Evolutionary conservation across 2,888 invertebrate genomes (phyloP).

Genomic region (Papilio gigon): DNA sequence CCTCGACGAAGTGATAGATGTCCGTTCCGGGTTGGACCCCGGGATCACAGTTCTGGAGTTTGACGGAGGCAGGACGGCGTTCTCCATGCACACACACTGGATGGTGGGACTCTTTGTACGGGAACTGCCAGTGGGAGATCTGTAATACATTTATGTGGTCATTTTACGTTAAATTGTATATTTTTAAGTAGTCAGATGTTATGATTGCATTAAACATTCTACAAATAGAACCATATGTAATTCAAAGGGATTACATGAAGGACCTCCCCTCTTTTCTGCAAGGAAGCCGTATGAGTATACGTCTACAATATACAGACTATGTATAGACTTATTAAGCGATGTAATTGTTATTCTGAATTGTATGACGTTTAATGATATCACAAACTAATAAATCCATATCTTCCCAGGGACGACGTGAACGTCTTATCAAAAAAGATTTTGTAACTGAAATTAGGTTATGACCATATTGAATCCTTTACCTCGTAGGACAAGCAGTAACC

Average conservation of each 20-base stretch:
- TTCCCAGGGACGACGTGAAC: not conserved
- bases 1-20: slow-evolving; percentile 89
- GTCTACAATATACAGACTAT: not conserved
- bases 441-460: too few relatives aligned
- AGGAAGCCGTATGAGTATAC: not conserved
- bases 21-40: slow-evolving; percentile 86
- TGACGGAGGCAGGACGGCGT: slow-evolving; percentile 84
- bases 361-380: not conserved
- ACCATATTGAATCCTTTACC: slow-evolving; percentile 68
- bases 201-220: not conserved
- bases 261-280: not conserved
- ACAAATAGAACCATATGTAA: not conserved
- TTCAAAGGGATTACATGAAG: not conserved
- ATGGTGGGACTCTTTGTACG: slow-evolving; percentile 92
- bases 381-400: not conserved
- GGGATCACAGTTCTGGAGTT: slow-evolving; percentile 88
- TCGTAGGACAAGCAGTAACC: slow-evolving; percentile 93
- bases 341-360: not conserved
- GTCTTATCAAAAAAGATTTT: not conserved
- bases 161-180: too few relatives aligned
- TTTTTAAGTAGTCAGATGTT: not conserved
- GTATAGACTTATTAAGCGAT: not conserved
- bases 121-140: slow-evolving; percentile 94
- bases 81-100: slow-evolving; percentile 92
- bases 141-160: slow-evolving; percentile 55